Evolutionary conservation across 2,797 vertebrate species (phyloP), one percentile per base, ranked within the genome.

Genomic region (Microcaecilia unicolor): DNA sequence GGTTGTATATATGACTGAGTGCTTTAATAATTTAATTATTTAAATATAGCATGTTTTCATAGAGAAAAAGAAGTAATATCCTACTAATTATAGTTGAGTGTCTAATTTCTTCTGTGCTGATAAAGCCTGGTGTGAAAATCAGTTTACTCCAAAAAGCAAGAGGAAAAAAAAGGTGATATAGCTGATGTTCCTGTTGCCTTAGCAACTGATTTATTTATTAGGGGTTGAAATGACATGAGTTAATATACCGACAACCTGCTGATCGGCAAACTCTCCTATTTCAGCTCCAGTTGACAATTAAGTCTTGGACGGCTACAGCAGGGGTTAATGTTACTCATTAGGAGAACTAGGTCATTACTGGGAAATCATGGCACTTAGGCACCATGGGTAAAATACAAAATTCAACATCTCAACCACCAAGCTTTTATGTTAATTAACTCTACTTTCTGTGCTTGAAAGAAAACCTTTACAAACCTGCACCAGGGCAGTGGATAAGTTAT

Each of bases 311-410:
- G 88, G 91, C 87, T 95, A 91, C 93, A 94, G 92, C 92, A 96
- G 90, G 89, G 94, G 94, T 97, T 97, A 97, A 97, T 97, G 89
- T 91, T 86, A 88, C 92, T 98, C 94, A 98, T 98, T 97, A 98
- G 92, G 86, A 95, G 92, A 98, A 98, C 91, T 98, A 91, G 93
- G 93, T 98, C 94, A 97, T 98, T 97, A 96, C 89, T 79, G 81
- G 81, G 84, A 92, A 95, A 95, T 96, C 92, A 94, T 93, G 91
- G 83, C 89, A 93, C 91, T 96, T 92, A 94, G 89, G 89, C 90
- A 76, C 87, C 85, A 80, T 83, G 78, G 74, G 78, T 77, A 73
- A 84, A 79, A 81, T 79, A 85, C 85, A 88, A 89, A n/a, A 94
- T 92, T 90, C 88, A 84, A 86, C 88, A 84, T 93, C 87, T 89